Percentiles rank a stretch among this genome's conserved stretches.
Evolutionary conservation across 2,888 invertebrate genomes (phyloP).

Genomic region (Eudasyphora cyanicolor): DNA sequence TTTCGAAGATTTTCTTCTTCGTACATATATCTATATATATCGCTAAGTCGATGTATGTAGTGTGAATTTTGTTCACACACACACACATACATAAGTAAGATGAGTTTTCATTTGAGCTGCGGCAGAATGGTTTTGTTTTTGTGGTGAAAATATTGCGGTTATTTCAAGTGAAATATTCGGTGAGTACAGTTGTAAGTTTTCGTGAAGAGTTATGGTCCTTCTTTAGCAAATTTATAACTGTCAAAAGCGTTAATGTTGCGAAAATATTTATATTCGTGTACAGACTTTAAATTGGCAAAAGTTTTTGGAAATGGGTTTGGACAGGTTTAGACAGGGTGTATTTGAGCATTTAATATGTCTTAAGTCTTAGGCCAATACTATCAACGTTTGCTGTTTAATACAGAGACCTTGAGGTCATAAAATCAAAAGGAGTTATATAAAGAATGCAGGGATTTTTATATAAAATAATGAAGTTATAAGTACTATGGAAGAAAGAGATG

Average conservation of each 20-base stretch:
- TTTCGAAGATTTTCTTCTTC: too few species aligned
- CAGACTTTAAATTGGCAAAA: background rate
- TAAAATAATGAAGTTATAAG: too few species aligned
- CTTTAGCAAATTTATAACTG: conserved; percentile 41
- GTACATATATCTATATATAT: too few species aligned
- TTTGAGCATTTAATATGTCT: too few species aligned
- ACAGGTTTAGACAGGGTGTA: background rate
- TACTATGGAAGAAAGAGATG: too few species aligned
- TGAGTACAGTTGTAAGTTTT: conserved; percentile 23
- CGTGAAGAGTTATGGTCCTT: conserved; percentile 17
- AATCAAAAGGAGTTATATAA: too few species aligned
- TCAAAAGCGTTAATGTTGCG: conserved; percentile 39
- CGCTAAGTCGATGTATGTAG: background rate
- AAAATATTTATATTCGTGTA: conserved; percentile 12
- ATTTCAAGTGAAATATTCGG: conserved; percentile 25
- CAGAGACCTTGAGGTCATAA: too few species aligned
- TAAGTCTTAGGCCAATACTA: too few species aligned
- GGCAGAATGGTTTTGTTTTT: conserved; percentile 52
- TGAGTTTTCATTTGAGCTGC: conserved; percentile 26
- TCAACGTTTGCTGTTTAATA: too few species aligned
- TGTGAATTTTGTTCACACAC: background rate
- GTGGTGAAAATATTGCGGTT: conserved; percentile 49
- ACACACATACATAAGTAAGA: background rate
- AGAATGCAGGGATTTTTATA: too few species aligned
- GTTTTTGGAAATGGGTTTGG: background rate